phyloP scores from a whole-genome alignment of 2,797 vertebrate genomes.

The Lacerta agilis region DNA sequence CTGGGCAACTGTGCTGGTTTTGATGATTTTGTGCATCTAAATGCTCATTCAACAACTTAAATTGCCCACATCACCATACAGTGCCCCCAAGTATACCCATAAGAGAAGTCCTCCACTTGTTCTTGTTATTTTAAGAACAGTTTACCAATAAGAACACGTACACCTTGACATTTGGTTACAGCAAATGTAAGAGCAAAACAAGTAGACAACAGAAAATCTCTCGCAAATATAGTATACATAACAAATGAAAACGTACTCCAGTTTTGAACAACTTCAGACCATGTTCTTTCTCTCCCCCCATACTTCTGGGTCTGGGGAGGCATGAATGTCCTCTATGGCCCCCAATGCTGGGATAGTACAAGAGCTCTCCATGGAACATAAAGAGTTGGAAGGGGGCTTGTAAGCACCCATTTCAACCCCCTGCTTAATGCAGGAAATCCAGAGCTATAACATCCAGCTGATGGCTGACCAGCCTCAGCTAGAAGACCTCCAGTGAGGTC shows the following conservation, averaged over 20 bases:
- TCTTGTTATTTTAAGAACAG: neutral
- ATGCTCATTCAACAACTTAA: neutral
- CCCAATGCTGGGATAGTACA: neutral
- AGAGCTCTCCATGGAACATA: neutral
- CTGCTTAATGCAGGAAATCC: too few species aligned
- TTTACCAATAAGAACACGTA: too few species aligned
- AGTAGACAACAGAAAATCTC: too few species aligned
- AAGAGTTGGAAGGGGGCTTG: too few species aligned
- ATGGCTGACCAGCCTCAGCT: too few species aligned
- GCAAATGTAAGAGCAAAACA: too few species aligned
- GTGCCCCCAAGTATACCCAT: neutral
- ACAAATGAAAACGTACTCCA: neutral
- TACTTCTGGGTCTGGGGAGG: neutral
- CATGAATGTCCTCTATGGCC: too few species aligned
- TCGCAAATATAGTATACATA: too few species aligned
- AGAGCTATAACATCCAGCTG: too few species aligned
- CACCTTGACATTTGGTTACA: too few species aligned
- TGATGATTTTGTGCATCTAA: neutral
- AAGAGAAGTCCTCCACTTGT: neutral
- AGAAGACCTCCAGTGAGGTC: too few species aligned
- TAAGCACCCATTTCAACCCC: too few species aligned
- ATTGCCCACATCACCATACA: neutral
- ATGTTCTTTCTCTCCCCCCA: neutral
- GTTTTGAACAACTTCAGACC: neutral
- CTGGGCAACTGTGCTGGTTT: neutral